Base-by-base conservation (phyloP, 2,888 invertebrate genomes). In the Sceliomorpha sp. region DNA sequence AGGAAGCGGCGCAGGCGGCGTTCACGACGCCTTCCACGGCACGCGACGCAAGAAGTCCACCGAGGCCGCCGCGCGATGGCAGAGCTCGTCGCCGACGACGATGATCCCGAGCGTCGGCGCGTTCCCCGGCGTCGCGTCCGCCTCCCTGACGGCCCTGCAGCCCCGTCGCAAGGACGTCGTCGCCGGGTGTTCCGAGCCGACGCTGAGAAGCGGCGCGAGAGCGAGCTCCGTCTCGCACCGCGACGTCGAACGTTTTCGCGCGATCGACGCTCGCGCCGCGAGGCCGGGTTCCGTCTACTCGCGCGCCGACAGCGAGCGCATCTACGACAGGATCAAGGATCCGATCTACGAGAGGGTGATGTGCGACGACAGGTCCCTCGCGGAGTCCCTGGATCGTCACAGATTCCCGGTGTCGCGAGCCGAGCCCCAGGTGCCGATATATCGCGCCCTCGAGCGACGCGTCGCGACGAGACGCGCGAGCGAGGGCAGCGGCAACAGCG, bases 201-300 rank as follows among this genome's bases (percentile, higher is more conserved):
- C 58, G 6, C 6, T 59, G 10, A n/a, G 53, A 1, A 48, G 53
- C 0, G 39, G 47, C 7, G 7, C 42, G 2, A 39, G 69, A n/a
- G 40, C 42, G 7, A 39, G 58, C 1, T 58, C 58, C 6, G 15
- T 26, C 1, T 62, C 68, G 1, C 68, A 69, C 17, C 60, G 62
- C 7, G 63, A 63, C 9, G 48, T 63, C 14, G 69, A 63, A 9
- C 72, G 75, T 8, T 85, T 76, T 67, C 82, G 85, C 59, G 51
- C 80, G 10, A 84, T 83, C 70, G 85, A 86, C 17, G 71, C 81
- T 40, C 45, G 63, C 1, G 15, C 36, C 15, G 82, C 85, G 17
- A 78, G 85, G 2, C 81, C 86, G 0, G 90, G 90, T 69, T 89
- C 89, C n/a, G 84, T 89, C 7, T 90, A 90, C 26, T 90, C 90